Percentiles rank a stretch among this genome's conserved stretches.
Conservation (phyloP, 2,888 invertebrate genomes). For the Pachydiplax longipennis region DNA sequence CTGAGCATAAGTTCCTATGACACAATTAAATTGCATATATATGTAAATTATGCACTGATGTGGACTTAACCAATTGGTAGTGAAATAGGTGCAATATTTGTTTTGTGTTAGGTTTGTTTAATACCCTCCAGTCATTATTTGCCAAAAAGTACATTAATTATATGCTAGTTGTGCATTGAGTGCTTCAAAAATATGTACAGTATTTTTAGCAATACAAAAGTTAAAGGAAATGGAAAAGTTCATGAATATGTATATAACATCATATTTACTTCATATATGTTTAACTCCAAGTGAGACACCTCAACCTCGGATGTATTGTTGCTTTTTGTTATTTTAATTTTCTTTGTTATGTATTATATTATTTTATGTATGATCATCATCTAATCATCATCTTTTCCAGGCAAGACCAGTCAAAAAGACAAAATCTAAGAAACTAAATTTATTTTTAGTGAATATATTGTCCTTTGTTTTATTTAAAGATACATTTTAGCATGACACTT, state of each 20-base stretch:
- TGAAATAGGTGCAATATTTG: conserved; percentile 37
- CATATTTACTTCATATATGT: conserved; percentile 21
- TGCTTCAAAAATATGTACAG: conserved; percentile 33
- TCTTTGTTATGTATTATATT: conserved; percentile 32
- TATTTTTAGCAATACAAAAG: conserved; percentile 19
- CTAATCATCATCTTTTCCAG: not conserved
- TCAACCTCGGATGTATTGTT: conserved; percentile 13
- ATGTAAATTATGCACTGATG: conserved; percentile 22
- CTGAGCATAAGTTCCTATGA: conserved; percentile 38
- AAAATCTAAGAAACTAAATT: not conserved
- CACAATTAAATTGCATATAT: not conserved
- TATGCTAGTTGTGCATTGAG: conserved; percentile 34
- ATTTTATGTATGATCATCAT: not conserved
- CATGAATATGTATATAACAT: conserved; percentile 8
- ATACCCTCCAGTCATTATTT: conserved; percentile 37
- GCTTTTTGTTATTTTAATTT: conserved; percentile 40
- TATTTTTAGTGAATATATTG: not conserved
- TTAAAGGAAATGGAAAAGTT: not conserved
- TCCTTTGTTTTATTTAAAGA: not conserved
- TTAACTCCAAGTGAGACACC: not conserved
- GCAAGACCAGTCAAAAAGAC: not conserved
- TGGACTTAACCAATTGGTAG: conserved; percentile 20
- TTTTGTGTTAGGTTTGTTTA: not conserved
- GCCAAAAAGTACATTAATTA: conserved; percentile 43
- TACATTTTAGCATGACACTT: not conserved